These are phyloP conservation scores for Pogoniulus pusillus DNA, from an alignment of 2,797 vertebrate genomes.

Conservation along the genomic window DNA sequence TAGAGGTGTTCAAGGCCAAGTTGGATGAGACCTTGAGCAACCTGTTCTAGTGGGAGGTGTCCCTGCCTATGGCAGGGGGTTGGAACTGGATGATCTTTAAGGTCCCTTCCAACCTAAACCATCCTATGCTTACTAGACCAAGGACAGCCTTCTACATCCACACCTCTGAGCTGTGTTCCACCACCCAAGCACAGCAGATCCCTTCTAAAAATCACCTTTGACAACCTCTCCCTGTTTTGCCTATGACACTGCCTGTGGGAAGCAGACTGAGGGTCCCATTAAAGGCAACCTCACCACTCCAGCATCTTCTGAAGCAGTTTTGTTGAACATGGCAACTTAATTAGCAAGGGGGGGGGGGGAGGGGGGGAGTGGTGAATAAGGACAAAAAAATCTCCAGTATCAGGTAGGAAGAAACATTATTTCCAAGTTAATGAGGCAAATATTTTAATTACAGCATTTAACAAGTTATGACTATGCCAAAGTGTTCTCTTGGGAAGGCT, in stretches of 20 bases:
- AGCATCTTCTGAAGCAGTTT: background rate
- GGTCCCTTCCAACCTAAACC: too few species aligned
- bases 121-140: background rate
- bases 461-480: conserved; percentile 54
- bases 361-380: too few species aligned
- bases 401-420: conserved; percentile 63
- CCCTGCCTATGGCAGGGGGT: too few species aligned
- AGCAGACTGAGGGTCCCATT: background rate
- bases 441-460: conserved; percentile 72
- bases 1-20: too few species aligned
- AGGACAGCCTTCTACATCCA: rapidly evolving
- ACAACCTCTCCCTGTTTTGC: background rate
- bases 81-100: too few species aligned
- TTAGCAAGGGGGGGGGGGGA: too few species aligned
- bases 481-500: background rate
- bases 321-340: conserved; percentile 71
- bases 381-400: background rate
- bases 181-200: background rate
- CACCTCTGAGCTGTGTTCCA: background rate
- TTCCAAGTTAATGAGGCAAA: conserved; percentile 71
- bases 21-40: too few species aligned
- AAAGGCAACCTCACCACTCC: background rate
- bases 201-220: background rate
- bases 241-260: background rate
- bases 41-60: too few species aligned